phyloP scores from a whole-genome alignment of 2,888 invertebrate genomes.

The Pyralis farinalis region DNA sequence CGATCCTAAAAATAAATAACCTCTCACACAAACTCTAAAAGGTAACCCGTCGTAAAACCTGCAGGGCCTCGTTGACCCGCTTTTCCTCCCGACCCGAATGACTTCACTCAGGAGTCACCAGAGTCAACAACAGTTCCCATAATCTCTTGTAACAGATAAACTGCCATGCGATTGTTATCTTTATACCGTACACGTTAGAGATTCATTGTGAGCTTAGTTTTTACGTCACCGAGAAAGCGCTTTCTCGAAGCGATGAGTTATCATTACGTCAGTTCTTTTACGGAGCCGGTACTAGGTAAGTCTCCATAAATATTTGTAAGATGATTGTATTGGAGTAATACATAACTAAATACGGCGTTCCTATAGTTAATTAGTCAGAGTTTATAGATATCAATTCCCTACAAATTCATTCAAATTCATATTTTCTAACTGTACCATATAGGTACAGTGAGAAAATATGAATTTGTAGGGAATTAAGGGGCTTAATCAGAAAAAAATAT shows the following conservation, averaged over 20 bases:
- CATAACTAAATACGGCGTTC: too few species aligned
- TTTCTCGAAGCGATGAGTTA: slow-evolving; percentile 19
- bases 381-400: too few species aligned
- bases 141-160: not conserved
- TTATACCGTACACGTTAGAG: not conserved
- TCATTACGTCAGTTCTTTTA: slow-evolving; percentile 3
- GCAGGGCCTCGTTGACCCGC: not conserved
- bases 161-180: not conserved
- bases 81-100: slow-evolving; percentile 9
- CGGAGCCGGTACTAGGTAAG: not conserved
- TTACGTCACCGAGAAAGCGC: slow-evolving; percentile 30
- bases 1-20: too few species aligned
- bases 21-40: too few species aligned
- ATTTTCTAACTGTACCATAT: too few species aligned
- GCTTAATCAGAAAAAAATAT: too few species aligned
- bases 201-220: slow-evolving; percentile 19
- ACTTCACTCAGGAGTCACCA: slow-evolving; percentile 11
- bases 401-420: too few species aligned
- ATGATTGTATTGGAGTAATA: too few species aligned
- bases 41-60: too few species aligned
- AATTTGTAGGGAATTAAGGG: too few species aligned
- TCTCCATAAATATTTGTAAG: not conserved
- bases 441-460: too few species aligned
- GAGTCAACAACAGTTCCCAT: slow-evolving; percentile 8
- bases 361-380: too few species aligned